Evolutionary conservation across 92 coral and sea anemone species (phyloP).

Genomic region (Palythoa heliodiscus): DNA sequence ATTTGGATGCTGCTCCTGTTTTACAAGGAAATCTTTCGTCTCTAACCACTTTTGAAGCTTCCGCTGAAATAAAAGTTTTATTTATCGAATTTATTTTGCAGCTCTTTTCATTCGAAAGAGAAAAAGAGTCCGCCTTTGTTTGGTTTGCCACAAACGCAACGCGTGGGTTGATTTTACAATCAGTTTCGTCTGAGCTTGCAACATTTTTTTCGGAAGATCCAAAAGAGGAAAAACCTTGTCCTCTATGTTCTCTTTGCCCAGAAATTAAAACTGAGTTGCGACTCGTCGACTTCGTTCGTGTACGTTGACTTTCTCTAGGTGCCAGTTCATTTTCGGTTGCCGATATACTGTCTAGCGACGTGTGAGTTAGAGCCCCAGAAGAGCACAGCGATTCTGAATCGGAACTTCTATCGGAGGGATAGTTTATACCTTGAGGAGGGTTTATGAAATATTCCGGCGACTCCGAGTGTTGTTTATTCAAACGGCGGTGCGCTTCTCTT

Average conservation of each 20-base stretch:
- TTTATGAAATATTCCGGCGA: constrained; percentile 31
- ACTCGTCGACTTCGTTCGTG: not conserved
- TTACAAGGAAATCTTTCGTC: not conserved
- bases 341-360: constrained; percentile 26
- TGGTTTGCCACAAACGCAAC: not conserved
- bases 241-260: not conserved
- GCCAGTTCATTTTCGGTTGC: not conserved
- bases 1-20: not conserved
- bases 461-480: not conserved
- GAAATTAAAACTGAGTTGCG: not conserved
- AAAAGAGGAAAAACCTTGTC: not conserved
- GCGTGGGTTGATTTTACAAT: not conserved
- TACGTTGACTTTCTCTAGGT: not conserved
- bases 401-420: not conserved
- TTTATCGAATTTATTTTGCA: not conserved
- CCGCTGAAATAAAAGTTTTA: not conserved
- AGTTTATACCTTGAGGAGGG: not conserved
- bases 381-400: constrained; percentile 10
- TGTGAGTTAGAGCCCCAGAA: not conserved
- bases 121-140: not conserved
- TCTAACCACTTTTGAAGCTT: not conserved
- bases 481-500: not conserved
- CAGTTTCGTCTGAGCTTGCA: not conserved
- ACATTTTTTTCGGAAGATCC: not conserved
- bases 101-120: not conserved